These are phyloP conservation scores for Lordiphosa andalusiaca DNA, from an alignment of 2,888 invertebrate species.

Conservation along the genomic window DNA sequence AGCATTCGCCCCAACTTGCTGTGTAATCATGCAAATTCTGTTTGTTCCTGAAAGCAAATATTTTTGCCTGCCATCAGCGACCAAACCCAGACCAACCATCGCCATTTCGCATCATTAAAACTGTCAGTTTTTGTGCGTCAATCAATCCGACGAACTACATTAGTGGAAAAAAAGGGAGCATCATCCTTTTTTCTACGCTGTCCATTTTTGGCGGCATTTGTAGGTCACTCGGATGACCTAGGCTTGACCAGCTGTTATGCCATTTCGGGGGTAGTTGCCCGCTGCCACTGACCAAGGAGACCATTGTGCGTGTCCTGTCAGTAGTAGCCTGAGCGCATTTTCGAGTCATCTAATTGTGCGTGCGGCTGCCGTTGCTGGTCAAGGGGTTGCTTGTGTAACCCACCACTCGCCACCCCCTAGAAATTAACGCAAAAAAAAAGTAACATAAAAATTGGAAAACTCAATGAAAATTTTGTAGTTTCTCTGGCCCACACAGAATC, in stretches of 20 bases:
- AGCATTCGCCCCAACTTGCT: constrained; percentile 11
- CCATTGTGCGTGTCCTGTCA: constrained; percentile 36
- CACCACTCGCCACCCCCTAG: constrained; percentile 42
- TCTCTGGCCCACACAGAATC: constrained; percentile 44
- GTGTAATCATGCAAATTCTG: constrained; percentile 41
- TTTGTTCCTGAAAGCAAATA: constrained; percentile 29
- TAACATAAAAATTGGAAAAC: constrained; percentile 38
- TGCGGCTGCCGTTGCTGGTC: constrained; percentile 32
- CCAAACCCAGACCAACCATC: not conserved
- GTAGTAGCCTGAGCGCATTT: constrained; percentile 35
- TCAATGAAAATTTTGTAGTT: constrained; percentile 38
- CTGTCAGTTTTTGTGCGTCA: constrained; percentile 42
- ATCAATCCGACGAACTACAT: constrained; percentile 32
- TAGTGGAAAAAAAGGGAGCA: constrained; percentile 7
- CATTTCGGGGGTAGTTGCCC: constrained; percentile 64
- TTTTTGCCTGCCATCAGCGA: constrained; percentile 16
- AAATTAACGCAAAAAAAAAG: constrained; percentile 35
- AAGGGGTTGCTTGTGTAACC: constrained; percentile 51
- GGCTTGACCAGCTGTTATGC: constrained; percentile 60
- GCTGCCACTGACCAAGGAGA: constrained; percentile 25
- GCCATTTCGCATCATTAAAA: constrained; percentile 39
- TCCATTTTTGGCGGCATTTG: constrained; percentile 67
- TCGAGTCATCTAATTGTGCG: constrained; percentile 55
- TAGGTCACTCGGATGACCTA: constrained; percentile 47
- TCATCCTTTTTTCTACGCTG: constrained; percentile 44